These are phyloP conservation scores for Agapornis canus DNA, from an alignment of 2,797 vertebrate genomes.

Conservation along the genomic window DNA sequence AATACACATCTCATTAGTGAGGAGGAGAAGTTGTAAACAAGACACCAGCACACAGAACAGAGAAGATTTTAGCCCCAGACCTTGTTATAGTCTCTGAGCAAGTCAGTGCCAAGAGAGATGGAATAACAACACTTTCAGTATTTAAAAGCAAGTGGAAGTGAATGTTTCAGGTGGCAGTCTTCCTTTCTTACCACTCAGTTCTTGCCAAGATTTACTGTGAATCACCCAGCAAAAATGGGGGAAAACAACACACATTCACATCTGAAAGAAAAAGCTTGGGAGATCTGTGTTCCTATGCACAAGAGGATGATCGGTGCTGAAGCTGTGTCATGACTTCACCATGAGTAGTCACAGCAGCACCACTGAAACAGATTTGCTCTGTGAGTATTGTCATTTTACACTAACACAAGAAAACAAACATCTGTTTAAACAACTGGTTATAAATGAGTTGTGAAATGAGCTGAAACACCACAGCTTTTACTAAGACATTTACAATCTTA, in stretches of 20 bases:
- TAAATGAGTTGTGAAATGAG: neutral
- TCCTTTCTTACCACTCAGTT: neutral
- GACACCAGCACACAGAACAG: rapidly evolving
- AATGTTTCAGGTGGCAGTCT: neutral
- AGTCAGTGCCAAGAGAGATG: neutral
- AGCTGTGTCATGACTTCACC: neutral
- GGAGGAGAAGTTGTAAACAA: neutral
- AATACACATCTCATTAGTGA: neutral
- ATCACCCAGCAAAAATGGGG: neutral
- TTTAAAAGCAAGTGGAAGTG: neutral
- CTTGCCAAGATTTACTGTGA: neutral
- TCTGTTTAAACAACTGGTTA: neutral
- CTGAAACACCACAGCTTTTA: neutral
- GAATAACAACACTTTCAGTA: neutral
- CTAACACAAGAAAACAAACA: neutral
- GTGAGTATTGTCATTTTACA: neutral
- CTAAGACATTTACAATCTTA: neutral
- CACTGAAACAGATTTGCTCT: neutral
- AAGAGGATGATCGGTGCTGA: neutral
- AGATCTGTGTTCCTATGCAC: neutral
- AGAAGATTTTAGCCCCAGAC: neutral
- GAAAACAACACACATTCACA: neutral
- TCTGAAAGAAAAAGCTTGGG: neutral
- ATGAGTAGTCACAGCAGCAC: neutral
- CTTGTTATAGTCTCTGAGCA: neutral